A percentile compares a stretch with the other conserved stretches of the same genome.
These are phyloP conservation scores for Ophraella communa DNA, from an alignment of 2,888 invertebrate species.

Conservation along the genomic window DNA sequence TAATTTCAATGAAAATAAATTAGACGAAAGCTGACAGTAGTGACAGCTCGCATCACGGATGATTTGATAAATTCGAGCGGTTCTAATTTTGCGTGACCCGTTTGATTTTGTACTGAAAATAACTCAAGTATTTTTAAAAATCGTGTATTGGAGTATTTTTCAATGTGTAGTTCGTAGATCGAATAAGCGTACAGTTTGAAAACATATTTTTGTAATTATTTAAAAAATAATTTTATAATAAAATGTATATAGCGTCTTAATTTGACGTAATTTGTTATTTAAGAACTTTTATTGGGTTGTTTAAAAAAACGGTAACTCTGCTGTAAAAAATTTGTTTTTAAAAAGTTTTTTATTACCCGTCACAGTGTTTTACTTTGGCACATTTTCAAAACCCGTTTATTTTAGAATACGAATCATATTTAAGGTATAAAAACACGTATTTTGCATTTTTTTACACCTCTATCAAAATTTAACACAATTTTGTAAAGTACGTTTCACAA, in stretches of 20 bases:
- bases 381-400: background rate
- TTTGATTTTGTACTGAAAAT: background rate
- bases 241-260: no score
- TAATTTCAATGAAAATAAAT: background rate
- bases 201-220: no score
- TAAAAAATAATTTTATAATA: no score
- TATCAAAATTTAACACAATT: no score
- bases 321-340: background rate
- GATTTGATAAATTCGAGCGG: background rate
- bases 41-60: background rate
- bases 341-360: constrained; percentile 1
- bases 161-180: no score
- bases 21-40: background rate
- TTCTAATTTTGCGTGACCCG: background rate
- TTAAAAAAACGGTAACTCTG: no score
- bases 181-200: no score
- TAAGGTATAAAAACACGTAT: background rate
- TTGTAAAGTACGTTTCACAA: no score
- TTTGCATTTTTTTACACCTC: background rate
- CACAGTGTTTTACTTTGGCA: background rate
- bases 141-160: no score
- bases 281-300: no score
- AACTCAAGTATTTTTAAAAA: background rate
- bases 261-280: no score
- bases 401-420: background rate